Conservation (phyloP, 2,888 invertebrate species). For the Leucophora obtusa region DNA sequence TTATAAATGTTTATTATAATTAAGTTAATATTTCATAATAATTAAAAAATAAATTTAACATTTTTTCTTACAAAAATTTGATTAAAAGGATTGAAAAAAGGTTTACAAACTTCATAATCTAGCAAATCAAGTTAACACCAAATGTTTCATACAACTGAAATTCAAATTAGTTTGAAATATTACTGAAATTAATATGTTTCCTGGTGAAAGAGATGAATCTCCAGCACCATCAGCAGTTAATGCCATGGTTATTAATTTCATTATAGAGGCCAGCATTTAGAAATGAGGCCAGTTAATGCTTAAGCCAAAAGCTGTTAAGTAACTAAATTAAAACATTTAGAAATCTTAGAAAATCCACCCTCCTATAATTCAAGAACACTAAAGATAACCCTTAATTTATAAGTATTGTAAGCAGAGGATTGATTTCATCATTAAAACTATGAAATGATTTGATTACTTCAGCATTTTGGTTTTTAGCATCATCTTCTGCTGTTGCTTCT, state of each 20-base stretch:
- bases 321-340: slow-evolving; percentile 50
- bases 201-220: slow-evolving; percentile 22
- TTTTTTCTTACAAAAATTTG: background rate
- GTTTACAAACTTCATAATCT: background rate
- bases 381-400: slow-evolving; percentile 44
- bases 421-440: slow-evolving; percentile 52
- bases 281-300: slow-evolving; percentile 41
- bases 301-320: slow-evolving; percentile 42
- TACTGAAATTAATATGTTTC: slow-evolving; percentile 72
- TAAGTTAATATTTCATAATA: background rate
- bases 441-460: slow-evolving; percentile 31
- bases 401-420: slow-evolving; percentile 19
- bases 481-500: background rate
- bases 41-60: background rate
- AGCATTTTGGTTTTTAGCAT: slow-evolving; percentile 7
- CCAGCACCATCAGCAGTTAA: slow-evolving; percentile 54
- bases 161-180: slow-evolving; percentile 74
- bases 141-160: slow-evolving; percentile 61
- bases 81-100: background rate
- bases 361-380: background rate
- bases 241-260: slow-evolving; percentile 72
- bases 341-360: slow-evolving; percentile 7
- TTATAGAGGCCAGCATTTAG: slow-evolving; percentile 20
- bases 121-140: slow-evolving; percentile 65
- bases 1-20: background rate